Evolutionary conservation across 2,797 vertebrate genomes (phyloP), one percentile per base, ranked within the genome.

Genomic region (Sebastes minor): DNA sequence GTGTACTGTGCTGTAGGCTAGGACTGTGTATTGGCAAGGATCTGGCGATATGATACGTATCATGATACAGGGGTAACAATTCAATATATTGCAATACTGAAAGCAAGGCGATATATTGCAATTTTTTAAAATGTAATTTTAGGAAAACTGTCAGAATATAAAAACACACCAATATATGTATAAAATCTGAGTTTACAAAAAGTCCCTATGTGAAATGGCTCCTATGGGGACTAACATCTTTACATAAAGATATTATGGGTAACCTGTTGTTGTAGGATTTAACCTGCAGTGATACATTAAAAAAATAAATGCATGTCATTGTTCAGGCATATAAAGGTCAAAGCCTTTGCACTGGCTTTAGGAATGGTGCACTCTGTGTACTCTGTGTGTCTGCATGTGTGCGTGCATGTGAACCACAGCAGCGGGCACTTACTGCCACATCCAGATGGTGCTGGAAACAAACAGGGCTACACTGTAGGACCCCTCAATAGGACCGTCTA

Each of bases 401-500:
- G 70, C 74, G 70, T 60, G 76, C 84, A 80, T 93, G 90, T 91
- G 91, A 92, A 91, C 89, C 81, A 79, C 63, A 90, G 82, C 90
- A 88, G 90, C 78, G 90, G 92, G 88, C 86, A 95, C 97, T 97
- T 96, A 97, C 96, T 97, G 97, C 97, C 96, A 96, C 95, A 97
- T 98, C 97, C 98, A 99, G 97, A 99, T 99, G 98, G 98, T 97
- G 97, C 95, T 94, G 91, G 91, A 97, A 97, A 97, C 97, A 98
- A 98, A 98, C 97, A 98, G 96, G 95, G 92, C 93, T 86, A 83
- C 97, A 95, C 98, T 96, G 97, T 97, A 97, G 96, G 97, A 94
- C 97, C 97, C 97, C 97, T 99, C 97, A 99, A 98, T 98, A 98
- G 98, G 96, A 91, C 96, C 96, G 98, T 99, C 98, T 99, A 99